These are phyloP conservation scores for Chinchilla lanigera DNA, from an alignment of 2,113 vertebrate species.

Conservation along the genomic window DNA sequence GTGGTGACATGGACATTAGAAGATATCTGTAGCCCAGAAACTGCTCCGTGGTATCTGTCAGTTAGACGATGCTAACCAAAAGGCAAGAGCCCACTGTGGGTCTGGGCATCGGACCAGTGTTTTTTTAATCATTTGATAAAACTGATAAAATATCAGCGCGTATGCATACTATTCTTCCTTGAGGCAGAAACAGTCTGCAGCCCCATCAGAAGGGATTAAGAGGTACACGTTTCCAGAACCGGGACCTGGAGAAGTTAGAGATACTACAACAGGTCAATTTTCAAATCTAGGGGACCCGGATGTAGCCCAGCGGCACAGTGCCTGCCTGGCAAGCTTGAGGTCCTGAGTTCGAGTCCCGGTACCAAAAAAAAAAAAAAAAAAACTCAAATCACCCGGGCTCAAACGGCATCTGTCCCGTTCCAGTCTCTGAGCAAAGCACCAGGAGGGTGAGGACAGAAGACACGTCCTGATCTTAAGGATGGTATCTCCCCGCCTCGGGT, in stretches of 20 bases:
- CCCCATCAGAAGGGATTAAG: neutral
- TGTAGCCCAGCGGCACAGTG: too few relatives aligned
- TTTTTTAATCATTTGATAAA: neutral
- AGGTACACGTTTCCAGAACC: neutral
- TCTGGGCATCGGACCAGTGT: neutral
- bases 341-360: too few relatives aligned
- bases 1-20: neutral
- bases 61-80: neutral
- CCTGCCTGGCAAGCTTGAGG: too few relatives aligned
- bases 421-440: neutral
- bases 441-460: neutral
- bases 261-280: neutral
- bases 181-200: neutral
- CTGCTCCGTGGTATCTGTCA: neutral
- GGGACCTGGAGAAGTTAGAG: neutral
- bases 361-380: too few relatives aligned
- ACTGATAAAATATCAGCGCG: neutral
- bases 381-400: slow-evolving; percentile 5
- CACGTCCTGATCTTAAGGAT: neutral
- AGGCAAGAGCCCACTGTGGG: neutral
- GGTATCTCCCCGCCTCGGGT: too few relatives aligned
- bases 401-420: neutral
- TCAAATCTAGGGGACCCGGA: neutral
- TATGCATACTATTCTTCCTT: neutral
- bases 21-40: neutral